Evolutionary conservation across 2,113 vertebrate species (phyloP), one percentile per base, ranked within the genome.

Genomic region (Syngnathus scovelli): DNA sequence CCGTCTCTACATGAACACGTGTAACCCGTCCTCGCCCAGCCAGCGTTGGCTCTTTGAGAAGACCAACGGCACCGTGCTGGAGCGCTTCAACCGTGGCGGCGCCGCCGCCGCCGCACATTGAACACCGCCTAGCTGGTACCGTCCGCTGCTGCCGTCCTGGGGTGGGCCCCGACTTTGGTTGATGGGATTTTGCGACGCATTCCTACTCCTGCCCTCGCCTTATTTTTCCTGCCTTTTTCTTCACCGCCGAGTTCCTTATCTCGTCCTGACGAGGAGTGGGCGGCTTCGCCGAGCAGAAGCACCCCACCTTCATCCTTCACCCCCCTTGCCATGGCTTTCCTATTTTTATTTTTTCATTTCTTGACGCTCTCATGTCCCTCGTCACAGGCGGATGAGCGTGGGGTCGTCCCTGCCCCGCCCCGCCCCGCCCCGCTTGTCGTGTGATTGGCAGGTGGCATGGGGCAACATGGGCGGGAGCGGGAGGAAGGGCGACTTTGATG

Each of bases 31-130:
- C 1, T 79, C 84, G 5, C 68, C 66, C 5, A 78, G 72, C 56
- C 88, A 89, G 70, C 85, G 71, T 74, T 89, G 88, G 88, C 48
- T 75, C 33, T 89, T 88, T 7, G 84, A 88, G 80, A 79, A 61
- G 5, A 89, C 83, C 71, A 89, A 89, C 64, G 19, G 49, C 78
- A 88, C 85, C 21, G 83, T 88, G 61, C 78, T 89, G 83, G 85
- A 89, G 11, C 61, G 23, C 44, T 87, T 89, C 65, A 86, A 87
- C 80, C 70, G 43, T 21, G n/a, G 12, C 4, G 60, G 19, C 10
- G 2, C 59, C 39, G 63, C 27, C 27, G 27, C 27, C 27, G 27
- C 27, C 27, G 27, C 27, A 27, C 27, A 79, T 59, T 78, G 76
- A 81, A 60, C 12, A 36, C 41, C 70, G 0, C 27, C 58, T 8